Evolutionary conservation across 2,888 invertebrate species (phyloP).

Genomic region (Cantharis nigra): DNA sequence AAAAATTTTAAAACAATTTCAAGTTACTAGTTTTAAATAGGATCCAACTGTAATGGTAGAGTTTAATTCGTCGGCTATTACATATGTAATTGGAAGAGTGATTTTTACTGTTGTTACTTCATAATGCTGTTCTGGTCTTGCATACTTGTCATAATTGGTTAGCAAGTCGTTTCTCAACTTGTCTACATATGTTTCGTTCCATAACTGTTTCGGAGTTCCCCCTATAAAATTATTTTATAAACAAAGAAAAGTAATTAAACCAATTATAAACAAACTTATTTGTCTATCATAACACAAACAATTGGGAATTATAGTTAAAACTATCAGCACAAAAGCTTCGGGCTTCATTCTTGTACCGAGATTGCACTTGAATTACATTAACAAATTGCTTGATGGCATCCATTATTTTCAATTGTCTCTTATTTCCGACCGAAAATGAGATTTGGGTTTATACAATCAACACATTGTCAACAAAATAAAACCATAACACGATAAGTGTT

Average conservation of each 20-base stretch:
- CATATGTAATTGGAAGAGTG: constrained; percentile 64
- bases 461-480: background rate
- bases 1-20: background rate
- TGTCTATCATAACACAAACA: background rate
- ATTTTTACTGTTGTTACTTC: constrained; percentile 59
- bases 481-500: no score
- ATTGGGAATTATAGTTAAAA: background rate
- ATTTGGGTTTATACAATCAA: background rate
- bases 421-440: background rate
- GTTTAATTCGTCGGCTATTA: constrained; percentile 67
- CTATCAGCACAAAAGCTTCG: background rate
- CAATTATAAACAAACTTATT: background rate
- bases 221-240: constrained; percentile 31
- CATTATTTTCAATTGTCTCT: background rate
- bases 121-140: constrained; percentile 59
- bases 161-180: constrained; percentile 62
- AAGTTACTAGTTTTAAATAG: constrained; percentile 66
- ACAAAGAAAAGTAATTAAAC: background rate
- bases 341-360: background rate
- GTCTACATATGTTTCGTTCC: constrained; percentile 63
- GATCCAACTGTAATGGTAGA: constrained; percentile 64
- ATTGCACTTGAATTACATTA: background rate
- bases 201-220: constrained; percentile 52
- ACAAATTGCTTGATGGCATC: background rate
- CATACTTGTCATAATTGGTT: constrained; percentile 61